These are phyloP conservation scores for Dendrolimus houi DNA, from an alignment of 2,888 invertebrate genomes.

Conservation along the genomic window DNA sequence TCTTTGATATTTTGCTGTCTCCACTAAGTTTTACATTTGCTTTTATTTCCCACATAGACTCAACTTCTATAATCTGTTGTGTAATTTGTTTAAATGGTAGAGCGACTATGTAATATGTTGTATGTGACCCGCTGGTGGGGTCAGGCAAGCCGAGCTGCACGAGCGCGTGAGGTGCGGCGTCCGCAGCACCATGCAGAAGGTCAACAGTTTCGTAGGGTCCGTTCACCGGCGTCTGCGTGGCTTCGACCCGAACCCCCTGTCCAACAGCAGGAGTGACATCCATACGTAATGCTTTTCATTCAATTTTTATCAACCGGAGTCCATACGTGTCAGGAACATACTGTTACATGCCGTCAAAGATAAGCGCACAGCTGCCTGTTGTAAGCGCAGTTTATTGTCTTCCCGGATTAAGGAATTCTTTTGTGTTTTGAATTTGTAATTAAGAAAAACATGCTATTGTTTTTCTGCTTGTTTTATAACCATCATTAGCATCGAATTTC, in stretches of 20 bases:
- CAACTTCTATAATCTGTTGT: too few species aligned
- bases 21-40: neutral
- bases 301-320: too few species aligned
- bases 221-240: slow-evolving; percentile 51
- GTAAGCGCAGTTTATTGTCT: too few species aligned
- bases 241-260: slow-evolving; percentile 16
- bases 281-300: slow-evolving; percentile 37
- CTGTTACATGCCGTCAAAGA: too few species aligned
- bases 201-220: slow-evolving; percentile 52
- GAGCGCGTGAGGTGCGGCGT: slow-evolving; percentile 39
- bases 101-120: slow-evolving; percentile 16
- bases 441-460: too few species aligned
- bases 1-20: neutral
- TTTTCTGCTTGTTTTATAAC: too few species aligned
- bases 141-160: slow-evolving; percentile 59
- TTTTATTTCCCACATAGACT: neutral
- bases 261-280: slow-evolving; percentile 10
- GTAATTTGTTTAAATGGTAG: too few species aligned
- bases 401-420: too few species aligned
- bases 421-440: too few species aligned
- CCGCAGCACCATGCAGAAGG: slow-evolving; percentile 37
- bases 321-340: too few species aligned
- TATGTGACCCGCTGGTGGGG: slow-evolving; percentile 19
- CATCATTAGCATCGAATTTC: too few species aligned
- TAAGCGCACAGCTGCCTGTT: too few species aligned